phyloP scores from a whole-genome alignment of 2,888 invertebrate genomes.

The Heteromyza rotundicornis region DNA sequence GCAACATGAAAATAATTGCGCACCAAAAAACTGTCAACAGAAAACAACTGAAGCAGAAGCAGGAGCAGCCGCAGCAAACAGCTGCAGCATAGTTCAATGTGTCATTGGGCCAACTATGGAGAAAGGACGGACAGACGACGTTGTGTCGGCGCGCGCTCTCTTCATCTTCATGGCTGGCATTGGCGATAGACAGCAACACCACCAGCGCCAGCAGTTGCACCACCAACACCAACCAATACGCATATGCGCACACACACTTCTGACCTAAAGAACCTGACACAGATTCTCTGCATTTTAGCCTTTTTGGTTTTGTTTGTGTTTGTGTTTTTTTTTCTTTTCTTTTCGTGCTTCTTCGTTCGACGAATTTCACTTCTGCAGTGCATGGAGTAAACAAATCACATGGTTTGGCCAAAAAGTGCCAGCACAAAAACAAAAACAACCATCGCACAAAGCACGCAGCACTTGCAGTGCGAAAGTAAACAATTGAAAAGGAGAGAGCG shows the following conservation, averaged over 20 bases:
- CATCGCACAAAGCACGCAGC: not conserved
- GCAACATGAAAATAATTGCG: slow-evolving; percentile 1
- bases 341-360: not conserved
- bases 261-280: slow-evolving; percentile 13
- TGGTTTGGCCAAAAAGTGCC: not conserved
- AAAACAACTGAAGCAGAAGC: not conserved
- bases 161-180: not conserved
- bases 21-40: not conserved
- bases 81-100: slow-evolving; percentile 9
- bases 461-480: not conserved
- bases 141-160: not conserved
- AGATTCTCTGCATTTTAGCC: not conserved
- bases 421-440: not conserved
- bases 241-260: slow-evolving; percentile 2
- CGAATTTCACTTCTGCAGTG: not conserved
- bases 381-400: slow-evolving; percentile 12
- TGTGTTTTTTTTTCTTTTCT: not conserved
- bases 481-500: not conserved
- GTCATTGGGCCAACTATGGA: slow-evolving; percentile 1
- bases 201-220: not conserved
- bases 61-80: not conserved
- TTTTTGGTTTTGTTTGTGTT: not conserved
- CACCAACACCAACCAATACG: not conserved
- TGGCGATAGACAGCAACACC: too few relatives aligned
- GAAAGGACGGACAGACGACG: too few relatives aligned